These are phyloP conservation scores for Microcebus murinus DNA, from an alignment of 2,113 vertebrate genomes.

Conservation along the genomic window DNA sequence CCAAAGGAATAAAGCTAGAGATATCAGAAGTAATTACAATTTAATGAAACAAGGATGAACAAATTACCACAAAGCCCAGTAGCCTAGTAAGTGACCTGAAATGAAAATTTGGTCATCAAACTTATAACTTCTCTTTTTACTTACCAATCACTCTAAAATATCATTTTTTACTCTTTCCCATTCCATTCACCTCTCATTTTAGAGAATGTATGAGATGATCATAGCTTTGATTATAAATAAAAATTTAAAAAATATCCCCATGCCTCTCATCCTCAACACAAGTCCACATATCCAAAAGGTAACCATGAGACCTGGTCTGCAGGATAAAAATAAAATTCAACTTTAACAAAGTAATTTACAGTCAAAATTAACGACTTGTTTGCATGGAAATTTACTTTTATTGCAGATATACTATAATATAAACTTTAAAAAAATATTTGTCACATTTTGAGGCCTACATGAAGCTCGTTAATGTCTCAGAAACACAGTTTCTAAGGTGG, in stretches of 20 bases:
- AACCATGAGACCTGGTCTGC: not conserved
- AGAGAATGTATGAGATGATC: not conserved
- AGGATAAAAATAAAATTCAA: not conserved
- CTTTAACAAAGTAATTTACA: not conserved
- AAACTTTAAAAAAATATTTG: not conserved
- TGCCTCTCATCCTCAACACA: not conserved
- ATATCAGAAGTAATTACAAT: slow-evolving; percentile 80
- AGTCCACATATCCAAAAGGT: not conserved
- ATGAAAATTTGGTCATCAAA: slow-evolving; percentile 69
- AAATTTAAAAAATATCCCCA: slow-evolving; percentile 12
- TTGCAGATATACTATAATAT: slow-evolving; percentile 15
- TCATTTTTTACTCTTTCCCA: not conserved
- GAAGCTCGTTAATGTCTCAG: slow-evolving; percentile 47
- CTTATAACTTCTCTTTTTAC: slow-evolving; percentile 50
- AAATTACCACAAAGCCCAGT: slow-evolving; percentile 73
- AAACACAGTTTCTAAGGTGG: not conserved
- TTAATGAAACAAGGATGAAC: slow-evolving; percentile 80
- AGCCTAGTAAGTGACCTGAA: slow-evolving; percentile 66
- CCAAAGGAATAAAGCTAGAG: slow-evolving; percentile 74
- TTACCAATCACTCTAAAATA: not conserved
- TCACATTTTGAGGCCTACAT: slow-evolving; percentile 29
- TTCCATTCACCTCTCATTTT: not conserved
- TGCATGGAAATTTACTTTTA: slow-evolving; percentile 55
- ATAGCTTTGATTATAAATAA: slow-evolving; percentile 56
- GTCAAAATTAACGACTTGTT: slow-evolving; percentile 26